Percentiles rank a stretch among this genome's conserved stretches.
Conservation (phyloP, 2,888 invertebrate species). For the Gasteruption jaculator region DNA sequence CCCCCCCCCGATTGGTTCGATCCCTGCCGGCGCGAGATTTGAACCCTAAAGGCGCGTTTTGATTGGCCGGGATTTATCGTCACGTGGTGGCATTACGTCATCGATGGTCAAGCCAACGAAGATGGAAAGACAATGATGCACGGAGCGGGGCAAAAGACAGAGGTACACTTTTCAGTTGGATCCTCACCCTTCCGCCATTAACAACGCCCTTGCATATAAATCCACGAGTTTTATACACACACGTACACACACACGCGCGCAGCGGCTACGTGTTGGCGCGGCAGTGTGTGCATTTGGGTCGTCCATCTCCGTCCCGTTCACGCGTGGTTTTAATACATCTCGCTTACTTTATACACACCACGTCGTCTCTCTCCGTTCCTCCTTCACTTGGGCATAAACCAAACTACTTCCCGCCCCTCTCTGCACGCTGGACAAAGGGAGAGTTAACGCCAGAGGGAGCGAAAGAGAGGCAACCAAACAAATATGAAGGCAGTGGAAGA, state of each 20-base stretch:
- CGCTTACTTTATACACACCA: constrained; percentile 15
- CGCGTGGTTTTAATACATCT: constrained; percentile 18
- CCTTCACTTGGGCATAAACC: constrained; percentile 28
- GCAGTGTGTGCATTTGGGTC: constrained; percentile 21
- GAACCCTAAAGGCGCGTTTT: constrained; percentile 21
- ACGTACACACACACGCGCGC: constrained; percentile 26
- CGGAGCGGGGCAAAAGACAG: constrained; percentile 11
- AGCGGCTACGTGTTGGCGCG: constrained; percentile 13
- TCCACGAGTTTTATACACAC: constrained; percentile 40
- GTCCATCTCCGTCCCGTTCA: constrained; percentile 30
- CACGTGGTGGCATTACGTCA: constrained; percentile 35
- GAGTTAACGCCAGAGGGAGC: constrained; percentile 21
- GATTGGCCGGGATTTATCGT: constrained; percentile 28
- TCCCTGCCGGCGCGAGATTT: constrained; percentile 36
- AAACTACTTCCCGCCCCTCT: constrained; percentile 36
- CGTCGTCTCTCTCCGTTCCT: constrained; percentile 23
- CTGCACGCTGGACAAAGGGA: constrained; percentile 27
- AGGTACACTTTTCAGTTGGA: constrained; percentile 27
- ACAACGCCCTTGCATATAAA: constrained; percentile 53
- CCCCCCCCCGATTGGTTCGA: constrained; percentile 26
- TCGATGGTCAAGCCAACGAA: constrained; percentile 33
- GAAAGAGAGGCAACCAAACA: constrained; percentile 16
- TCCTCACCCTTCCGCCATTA: constrained; percentile 45
- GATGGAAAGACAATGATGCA: constrained; percentile 17
- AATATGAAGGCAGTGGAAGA: constrained; percentile 18